These are phyloP conservation scores for Yasuhikotakia modesta DNA, from an alignment of 2,797 vertebrate species.

Conservation along the genomic window DNA sequence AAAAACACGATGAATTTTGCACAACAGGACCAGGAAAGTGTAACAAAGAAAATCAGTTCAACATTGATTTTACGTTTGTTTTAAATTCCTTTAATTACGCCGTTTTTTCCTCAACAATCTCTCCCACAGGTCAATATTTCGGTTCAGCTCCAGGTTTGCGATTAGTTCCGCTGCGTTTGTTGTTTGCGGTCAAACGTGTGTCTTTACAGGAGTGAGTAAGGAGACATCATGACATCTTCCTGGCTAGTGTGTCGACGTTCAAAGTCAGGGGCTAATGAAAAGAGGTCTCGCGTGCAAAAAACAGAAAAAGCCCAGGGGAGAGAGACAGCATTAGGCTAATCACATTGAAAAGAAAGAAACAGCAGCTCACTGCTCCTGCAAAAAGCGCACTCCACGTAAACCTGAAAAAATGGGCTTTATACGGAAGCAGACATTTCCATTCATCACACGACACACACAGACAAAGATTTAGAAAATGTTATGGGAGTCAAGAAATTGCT, in stretches of 20 bases:
- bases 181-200: not conserved
- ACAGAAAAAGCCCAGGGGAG: conserved; percentile 36
- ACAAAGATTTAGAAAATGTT: not conserved
- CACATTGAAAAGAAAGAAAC: conserved; percentile 38
- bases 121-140: not conserved
- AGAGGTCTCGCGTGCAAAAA: conserved; percentile 29
- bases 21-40: not conserved
- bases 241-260: not conserved
- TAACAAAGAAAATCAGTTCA: too few relatives aligned
- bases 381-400: conserved; percentile 37
- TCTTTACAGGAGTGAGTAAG: conserved; percentile 21
- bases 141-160: not conserved
- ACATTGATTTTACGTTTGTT: not conserved
- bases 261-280: conserved; percentile 26
- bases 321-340: conserved; percentile 39
- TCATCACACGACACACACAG: conserved; percentile 28
- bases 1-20: not conserved
- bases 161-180: not conserved
- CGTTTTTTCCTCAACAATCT: not conserved
- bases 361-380: conserved; percentile 1
- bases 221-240: conserved; percentile 9
- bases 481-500: not conserved
- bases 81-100: not conserved
- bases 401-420: conserved; percentile 49
- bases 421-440: conserved; percentile 42